Evolutionary conservation across 2,888 invertebrate genomes (phyloP).

Genomic region (Leptinotarsa rubiginosa): DNA sequence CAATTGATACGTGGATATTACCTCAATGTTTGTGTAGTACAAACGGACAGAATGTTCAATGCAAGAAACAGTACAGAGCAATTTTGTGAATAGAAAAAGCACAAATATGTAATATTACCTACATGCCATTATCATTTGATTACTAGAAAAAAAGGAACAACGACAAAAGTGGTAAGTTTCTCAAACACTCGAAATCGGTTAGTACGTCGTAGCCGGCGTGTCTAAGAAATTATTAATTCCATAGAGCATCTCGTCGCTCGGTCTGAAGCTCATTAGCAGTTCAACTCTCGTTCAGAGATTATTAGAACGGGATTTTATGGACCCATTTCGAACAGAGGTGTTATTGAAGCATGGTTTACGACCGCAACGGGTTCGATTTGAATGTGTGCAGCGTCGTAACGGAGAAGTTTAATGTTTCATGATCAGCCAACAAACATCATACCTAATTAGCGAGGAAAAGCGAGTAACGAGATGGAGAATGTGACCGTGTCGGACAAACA

Average conservation of each 20-base stretch:
- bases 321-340: neutral
- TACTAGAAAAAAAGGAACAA: too few species aligned
- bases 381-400: neutral
- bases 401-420: neutral
- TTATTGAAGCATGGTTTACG: neutral
- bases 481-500: too few species aligned
- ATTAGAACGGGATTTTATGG: neutral
- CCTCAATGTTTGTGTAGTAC: too few species aligned
- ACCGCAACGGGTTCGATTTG: neutral
- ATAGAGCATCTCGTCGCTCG: neutral
- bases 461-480: neutral
- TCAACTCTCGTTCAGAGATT: neutral
- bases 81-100: too few species aligned
- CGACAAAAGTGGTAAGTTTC: too few species aligned
- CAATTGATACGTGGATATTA: too few species aligned
- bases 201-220: too few species aligned
- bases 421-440: neutral
- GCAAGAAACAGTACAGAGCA: too few species aligned
- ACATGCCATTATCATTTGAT: too few species aligned
- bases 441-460: neutral
- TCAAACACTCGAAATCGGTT: too few species aligned
- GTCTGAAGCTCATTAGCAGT: neutral
- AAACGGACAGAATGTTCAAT: too few species aligned
- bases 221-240: neutral
- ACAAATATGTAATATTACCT: too few species aligned